Percentiles rank a stretch among this genome's conserved stretches.
phyloP scores from a whole-genome alignment of 2,113 vertebrate species.

The Micronisus gabar region DNA sequence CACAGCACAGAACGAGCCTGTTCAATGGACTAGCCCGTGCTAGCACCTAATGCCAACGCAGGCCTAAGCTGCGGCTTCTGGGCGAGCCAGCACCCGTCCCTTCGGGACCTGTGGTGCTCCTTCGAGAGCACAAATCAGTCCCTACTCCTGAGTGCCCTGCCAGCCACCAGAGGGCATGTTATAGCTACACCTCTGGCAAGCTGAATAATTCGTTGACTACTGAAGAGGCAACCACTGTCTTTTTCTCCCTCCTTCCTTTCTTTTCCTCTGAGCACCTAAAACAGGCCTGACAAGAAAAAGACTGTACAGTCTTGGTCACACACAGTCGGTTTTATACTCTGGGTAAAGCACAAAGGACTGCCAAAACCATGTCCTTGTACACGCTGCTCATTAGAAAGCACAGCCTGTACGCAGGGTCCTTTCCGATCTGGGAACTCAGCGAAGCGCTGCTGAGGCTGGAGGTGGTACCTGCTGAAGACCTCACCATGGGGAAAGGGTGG shows the following conservation, averaged over 20 bases:
- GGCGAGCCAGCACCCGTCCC: not conserved
- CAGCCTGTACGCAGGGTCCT: not conserved
- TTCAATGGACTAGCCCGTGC: not conserved
- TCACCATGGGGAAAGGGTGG: not conserved
- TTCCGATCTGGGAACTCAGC: not conserved
- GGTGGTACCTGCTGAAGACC: not conserved
- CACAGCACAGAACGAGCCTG: rapidly evolving
- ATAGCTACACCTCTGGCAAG: not conserved
- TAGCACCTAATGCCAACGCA: rapidly evolving
- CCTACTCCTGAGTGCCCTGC: not conserved
- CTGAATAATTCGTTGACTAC: not conserved
- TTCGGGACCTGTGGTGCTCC: not conserved
- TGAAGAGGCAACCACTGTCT: not conserved
- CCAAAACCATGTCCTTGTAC: not conserved
- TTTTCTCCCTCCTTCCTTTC: not conserved
- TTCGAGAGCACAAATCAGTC: not conserved
- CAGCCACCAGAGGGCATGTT: not conserved
- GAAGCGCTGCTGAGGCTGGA: not conserved
- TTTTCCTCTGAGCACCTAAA: not conserved
- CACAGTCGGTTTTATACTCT: not conserved
- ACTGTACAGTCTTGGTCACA: not conserved
- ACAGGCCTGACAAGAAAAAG: not conserved
- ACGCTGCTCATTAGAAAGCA: rapidly evolving
- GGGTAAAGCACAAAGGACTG: not conserved
- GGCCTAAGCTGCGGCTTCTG: not conserved